Percentiles rank a stretch among this genome's conserved stretches.
These are phyloP conservation scores for Melanotus villosus DNA, from an alignment of 2,888 invertebrate genomes.

Conservation along the genomic window DNA sequence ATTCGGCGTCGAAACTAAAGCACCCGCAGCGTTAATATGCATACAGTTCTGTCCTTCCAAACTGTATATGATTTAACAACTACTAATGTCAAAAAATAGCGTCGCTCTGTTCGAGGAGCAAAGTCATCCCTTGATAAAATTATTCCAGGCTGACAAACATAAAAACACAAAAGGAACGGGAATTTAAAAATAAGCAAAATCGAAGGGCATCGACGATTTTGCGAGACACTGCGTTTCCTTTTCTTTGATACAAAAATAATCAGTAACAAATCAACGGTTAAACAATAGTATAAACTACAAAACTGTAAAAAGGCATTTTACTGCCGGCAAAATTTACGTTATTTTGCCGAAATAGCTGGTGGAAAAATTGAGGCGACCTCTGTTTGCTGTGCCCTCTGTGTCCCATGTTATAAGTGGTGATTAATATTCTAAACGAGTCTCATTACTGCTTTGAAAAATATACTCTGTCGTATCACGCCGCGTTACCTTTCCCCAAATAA, in stretches of 20 bases:
- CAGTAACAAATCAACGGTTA: neutral
- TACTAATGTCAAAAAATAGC: no score
- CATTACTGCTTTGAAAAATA: conserved; percentile 19
- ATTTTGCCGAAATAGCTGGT: no score
- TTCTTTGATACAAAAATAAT: neutral
- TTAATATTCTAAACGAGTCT: conserved; percentile 24
- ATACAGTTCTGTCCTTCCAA: conserved; percentile 16
- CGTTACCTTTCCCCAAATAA: conserved; percentile 7
- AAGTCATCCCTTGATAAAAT: no score
- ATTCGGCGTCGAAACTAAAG: conserved; percentile 6
- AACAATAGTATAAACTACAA: neutral
- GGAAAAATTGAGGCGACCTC: neutral
- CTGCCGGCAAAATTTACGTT: no score
- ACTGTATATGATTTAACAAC: conserved; percentile 5
- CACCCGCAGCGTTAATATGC: conserved; percentile 8
- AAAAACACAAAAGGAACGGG: neutral
- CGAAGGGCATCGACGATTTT: neutral
- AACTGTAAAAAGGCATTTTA: no score
- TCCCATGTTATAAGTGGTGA: conserved; percentile 10
- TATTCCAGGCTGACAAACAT: neutral
- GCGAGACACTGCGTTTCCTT: neutral
- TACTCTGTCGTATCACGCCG: conserved; percentile 1
- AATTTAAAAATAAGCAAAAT: neutral
- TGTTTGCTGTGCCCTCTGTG: conserved; percentile 3
- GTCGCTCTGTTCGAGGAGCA: no score